Percentiles rank a stretch among this genome's conserved stretches.
Evolutionary conservation across 2,888 invertebrate species (phyloP).

Genomic region (Xestia c-nigrum): DNA sequence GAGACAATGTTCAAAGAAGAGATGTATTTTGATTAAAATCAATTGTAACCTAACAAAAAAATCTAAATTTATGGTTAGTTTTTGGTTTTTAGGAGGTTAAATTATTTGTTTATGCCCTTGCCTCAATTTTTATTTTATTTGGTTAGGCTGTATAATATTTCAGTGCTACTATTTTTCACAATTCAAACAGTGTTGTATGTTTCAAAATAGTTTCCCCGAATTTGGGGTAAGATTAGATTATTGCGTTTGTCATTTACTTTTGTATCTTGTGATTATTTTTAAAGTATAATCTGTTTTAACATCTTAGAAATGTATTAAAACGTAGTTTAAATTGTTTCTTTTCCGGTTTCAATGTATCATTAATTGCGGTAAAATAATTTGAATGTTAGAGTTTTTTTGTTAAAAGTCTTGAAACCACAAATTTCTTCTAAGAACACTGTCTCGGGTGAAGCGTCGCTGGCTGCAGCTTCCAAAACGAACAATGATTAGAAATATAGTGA

Average conservation of each 20-base stretch:
- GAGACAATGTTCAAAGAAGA: slow-evolving; percentile 92
- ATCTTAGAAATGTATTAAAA: background rate
- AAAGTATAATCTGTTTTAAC: too few species aligned
- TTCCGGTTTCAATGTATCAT: background rate
- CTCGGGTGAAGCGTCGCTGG: slow-evolving; percentile 86
- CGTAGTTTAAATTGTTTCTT: background rate
- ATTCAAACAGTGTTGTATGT: slow-evolving; percentile 20
- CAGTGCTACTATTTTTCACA: background rate
- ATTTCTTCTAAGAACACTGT: slow-evolving; percentile 86
- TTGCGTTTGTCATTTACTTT: background rate
- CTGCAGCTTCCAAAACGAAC: slow-evolving; percentile 72
- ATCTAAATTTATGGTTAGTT: background rate
- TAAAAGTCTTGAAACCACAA: slow-evolving; percentile 48
- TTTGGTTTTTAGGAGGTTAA: background rate
- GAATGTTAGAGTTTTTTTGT: background rate
- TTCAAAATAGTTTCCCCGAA: slow-evolving; percentile 1
- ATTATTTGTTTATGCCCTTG: slow-evolving; percentile 16
- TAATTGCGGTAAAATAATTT: background rate
- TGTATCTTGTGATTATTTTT: background rate
- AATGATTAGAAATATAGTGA: slow-evolving; percentile 78
- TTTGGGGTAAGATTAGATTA: slow-evolving; percentile 1
- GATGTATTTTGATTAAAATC: slow-evolving; percentile 89
- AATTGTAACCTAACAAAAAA: background rate
- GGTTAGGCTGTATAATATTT: background rate
- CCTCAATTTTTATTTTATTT: slow-evolving; percentile 2